phyloP scores from a whole-genome alignment of 2,888 invertebrate species.

The Muscina levida region DNA sequence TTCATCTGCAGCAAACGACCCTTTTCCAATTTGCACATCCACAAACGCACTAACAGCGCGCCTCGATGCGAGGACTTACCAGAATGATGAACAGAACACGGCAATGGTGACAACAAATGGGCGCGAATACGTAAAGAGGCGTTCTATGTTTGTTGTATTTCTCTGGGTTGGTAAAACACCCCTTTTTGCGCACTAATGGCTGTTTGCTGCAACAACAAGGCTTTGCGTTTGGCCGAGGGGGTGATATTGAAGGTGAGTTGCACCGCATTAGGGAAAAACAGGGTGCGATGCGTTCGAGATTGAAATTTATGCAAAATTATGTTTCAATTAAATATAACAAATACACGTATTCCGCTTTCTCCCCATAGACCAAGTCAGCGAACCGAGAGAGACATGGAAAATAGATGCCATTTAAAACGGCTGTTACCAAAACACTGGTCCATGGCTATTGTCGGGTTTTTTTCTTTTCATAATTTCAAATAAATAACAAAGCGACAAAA shows the following conservation, averaged over 20 bases:
- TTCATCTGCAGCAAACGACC: constrained; percentile 63
- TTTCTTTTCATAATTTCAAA: constrained; percentile 38
- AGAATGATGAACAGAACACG: constrained; percentile 23
- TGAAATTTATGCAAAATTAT: constrained; percentile 77
- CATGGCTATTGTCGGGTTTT: constrained; percentile 15
- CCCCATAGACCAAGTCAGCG: neutral
- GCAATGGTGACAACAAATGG: constrained; percentile 59
- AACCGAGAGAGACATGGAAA: neutral
- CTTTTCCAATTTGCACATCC: constrained; percentile 43
- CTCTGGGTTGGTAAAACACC: constrained; percentile 42
- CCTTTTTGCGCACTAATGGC: constrained; percentile 38
- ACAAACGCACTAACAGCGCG: neutral
- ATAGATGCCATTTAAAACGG: constrained; percentile 47
- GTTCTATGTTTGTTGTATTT: constrained; percentile 36
- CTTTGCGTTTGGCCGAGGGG: neutral
- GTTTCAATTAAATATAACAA: constrained; percentile 77
- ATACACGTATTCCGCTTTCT: constrained; percentile 34
- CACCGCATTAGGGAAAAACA: constrained; percentile 21
- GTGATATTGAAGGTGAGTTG: constrained; percentile 37
- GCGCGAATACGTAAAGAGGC: constrained; percentile 52
- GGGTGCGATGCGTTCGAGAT: constrained; percentile 66
- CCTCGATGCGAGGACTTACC: constrained; percentile 3
- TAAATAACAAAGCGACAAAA: constrained; percentile 51
- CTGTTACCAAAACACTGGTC: constrained; percentile 47
- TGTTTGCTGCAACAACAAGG: neutral